Base-by-base conservation (phyloP, 2,797 vertebrate species). In the Coregonus sp. region DNA sequence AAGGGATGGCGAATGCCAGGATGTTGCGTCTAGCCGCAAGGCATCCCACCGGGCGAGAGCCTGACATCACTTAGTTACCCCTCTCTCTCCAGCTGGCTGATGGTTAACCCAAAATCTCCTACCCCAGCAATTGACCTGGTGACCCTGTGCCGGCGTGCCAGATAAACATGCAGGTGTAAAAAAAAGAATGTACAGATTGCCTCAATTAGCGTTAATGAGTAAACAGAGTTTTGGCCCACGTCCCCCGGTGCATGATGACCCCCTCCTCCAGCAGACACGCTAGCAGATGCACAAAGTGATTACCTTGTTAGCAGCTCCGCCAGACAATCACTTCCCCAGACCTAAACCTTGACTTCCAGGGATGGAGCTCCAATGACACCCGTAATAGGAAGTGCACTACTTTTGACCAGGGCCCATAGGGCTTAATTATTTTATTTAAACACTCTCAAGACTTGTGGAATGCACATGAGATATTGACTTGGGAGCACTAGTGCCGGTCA, bases 151-250 rank as follows among this genome's bases (percentile, higher is more conserved):
- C 33, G 35, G 16, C 35, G 35, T 69, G 56, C 63, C 50, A 56
- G 67, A 75, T 76, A 75, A 79, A 40, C 47, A 78, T 75, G 75
- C 75, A 78, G 70, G 63, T 82, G 78, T 74, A 73, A 33, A 65
- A 79, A 79, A 76, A 68, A 35, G 40, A 68, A 79, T 65, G 70
- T 82, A 76, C 77, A 88, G 83, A 88, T 82, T 87, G 77, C 73
- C 66, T 81, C 77, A 86, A 74, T 86, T 86, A 81, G 74, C 51
- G 25, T 81, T 82, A 86, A 87, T 82, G 75, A 85, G 74, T 81
- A 74, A 78, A 87, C 67, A 40, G 73, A 51, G 47, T 75, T 83
- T 80, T 83, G 76, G 75, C 75, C 79, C 29, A 31, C 75, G 54
- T 61, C 68, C 63, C 51, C 63, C 14, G 72, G 78, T 75, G 77